Conservation (phyloP, 2,113 vertebrate species). For the Penelope pileata region DNA sequence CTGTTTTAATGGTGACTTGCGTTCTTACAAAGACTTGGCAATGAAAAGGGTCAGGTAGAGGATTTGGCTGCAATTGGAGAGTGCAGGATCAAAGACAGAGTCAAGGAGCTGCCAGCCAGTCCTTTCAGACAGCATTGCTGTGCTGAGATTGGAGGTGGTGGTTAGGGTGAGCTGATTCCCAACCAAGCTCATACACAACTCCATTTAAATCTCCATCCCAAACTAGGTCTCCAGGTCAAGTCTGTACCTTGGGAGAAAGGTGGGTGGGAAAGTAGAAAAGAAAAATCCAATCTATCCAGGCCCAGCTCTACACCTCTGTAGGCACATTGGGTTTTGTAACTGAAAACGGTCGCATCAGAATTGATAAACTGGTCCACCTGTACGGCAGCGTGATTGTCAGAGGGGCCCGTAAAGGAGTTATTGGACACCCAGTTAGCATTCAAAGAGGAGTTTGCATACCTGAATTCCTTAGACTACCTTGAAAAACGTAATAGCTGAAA, state of each 20-base stretch:
- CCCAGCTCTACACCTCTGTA: neutral
- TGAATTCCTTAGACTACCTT: neutral
- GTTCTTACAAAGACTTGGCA: neutral
- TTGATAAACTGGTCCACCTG: rapidly evolving
- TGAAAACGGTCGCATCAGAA: neutral
- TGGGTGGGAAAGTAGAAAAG: neutral
- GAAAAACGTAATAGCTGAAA: neutral
- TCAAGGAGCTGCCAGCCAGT: neutral
- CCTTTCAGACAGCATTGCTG: neutral
- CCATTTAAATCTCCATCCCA: neutral
- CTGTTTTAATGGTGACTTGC: neutral
- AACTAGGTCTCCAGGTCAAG: neutral
- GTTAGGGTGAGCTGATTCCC: neutral
- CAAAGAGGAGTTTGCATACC: neutral
- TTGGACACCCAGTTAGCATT: neutral
- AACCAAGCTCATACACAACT: neutral
- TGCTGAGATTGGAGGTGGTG: neutral
- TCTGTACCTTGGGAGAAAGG: neutral
- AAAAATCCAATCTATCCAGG: neutral
- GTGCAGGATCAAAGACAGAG: neutral
- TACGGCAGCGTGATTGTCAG: neutral
- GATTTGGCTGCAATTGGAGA: neutral
- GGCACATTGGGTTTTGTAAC: neutral
- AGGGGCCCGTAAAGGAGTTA: neutral
- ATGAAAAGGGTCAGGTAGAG: neutral